A percentile compares a stretch with the other conserved stretches of the same genome.
Conservation (phyloP, 2,113 vertebrate species). For the Odontophorus gujanensis region DNA sequence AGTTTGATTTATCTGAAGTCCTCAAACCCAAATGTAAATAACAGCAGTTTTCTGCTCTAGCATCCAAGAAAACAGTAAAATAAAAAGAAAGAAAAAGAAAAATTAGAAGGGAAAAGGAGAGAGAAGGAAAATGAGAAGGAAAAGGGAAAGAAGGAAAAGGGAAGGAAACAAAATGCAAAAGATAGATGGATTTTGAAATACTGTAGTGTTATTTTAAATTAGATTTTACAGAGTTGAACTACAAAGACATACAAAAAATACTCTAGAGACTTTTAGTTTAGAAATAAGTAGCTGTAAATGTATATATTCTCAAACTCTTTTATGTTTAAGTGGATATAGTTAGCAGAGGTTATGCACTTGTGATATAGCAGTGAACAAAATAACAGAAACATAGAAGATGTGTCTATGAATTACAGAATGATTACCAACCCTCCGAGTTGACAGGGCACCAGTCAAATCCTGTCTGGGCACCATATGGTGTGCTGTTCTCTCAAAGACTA, state of each 20-base stretch:
- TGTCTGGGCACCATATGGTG: not conserved
- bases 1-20: not conserved
- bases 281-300: not conserved
- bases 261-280: not conserved
- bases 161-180: not conserved
- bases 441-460: not conserved
- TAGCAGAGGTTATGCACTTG: not conserved
- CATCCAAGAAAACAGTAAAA: not conserved
- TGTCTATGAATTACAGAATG: not conserved
- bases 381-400: rapidly evolving
- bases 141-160: not conserved
- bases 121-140: not conserved
- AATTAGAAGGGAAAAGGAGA: not conserved
- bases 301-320: not conserved
- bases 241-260: rapidly evolving
- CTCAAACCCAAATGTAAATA: not conserved
- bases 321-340: not conserved
- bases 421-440: not conserved
- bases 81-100: not conserved
- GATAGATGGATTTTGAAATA: not conserved
- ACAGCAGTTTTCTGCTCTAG: not conserved
- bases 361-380: not conserved
- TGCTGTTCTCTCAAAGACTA: not conserved
- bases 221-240: not conserved
- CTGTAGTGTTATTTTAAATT: not conserved